Evolutionary conservation across 2,113 vertebrate genomes (phyloP).

Genomic region (Sapayoa aenigma): DNA sequence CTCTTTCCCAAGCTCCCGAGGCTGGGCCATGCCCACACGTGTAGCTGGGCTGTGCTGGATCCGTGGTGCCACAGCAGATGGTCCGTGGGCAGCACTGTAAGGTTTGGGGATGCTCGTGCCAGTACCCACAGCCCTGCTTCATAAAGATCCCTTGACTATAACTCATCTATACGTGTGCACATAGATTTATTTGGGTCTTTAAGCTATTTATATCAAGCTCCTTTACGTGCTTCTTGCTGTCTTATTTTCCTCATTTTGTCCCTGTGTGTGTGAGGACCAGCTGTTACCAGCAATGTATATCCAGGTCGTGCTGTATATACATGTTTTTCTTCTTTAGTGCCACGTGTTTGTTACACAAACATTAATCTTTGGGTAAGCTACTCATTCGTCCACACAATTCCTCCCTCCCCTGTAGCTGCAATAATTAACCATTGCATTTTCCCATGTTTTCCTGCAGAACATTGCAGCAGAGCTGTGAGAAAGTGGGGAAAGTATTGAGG

Average conservation of each 20-base stretch:
- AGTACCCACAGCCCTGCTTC: neutral
- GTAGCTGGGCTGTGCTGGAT: accelerated
- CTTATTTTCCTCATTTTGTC: neutral
- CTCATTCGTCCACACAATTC: accelerated
- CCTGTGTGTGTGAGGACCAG: accelerated
- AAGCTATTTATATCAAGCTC: accelerated
- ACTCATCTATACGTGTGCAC: accelerated
- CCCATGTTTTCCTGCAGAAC: neutral
- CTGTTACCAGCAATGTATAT: accelerated
- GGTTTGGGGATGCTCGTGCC: accelerated
- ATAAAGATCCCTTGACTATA: accelerated
- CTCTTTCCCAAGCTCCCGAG: neutral
- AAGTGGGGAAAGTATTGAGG: accelerated
- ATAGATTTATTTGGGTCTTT: accelerated
- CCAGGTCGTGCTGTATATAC: accelerated
- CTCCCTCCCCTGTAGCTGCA: neutral
- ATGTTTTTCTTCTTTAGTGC: neutral
- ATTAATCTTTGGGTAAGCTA: neutral
- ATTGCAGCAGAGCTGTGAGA: neutral
- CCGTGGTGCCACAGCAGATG: accelerated
- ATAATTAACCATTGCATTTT: accelerated
- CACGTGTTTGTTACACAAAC: accelerated
- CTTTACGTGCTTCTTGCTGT: too few relatives aligned
- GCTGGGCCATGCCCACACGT: neutral
- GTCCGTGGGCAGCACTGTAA: accelerated